Base-by-base conservation (phyloP, 2,797 vertebrate species). In the Tarsius wallacei region DNA sequence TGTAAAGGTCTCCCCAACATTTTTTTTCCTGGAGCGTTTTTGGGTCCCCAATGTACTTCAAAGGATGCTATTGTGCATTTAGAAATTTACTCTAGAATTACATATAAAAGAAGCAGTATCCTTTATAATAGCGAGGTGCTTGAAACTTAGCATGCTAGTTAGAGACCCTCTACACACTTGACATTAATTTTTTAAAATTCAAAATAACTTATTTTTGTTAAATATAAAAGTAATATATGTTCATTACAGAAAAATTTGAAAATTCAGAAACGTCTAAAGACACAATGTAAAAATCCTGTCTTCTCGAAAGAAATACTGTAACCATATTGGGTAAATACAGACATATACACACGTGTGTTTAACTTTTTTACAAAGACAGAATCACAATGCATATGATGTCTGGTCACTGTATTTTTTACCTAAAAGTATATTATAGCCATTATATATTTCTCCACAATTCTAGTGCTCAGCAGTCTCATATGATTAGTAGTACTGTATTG, bases 151-250 rank as follows among this genome's bases (percentile, higher is more conserved):
- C 12, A 73, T 0, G 0, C 51, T 84, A 71, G 36, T 57, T 83
- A 81, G 78, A 94, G 59, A 80, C 6, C 19, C 28, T 53, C 24
- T 84, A 77, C 24, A 59, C 49, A 83, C 70, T 42, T 94, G 15
- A 87, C 55, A 57, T n/a, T 42, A 17, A 85, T 15, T 94, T 66
- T 89, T 90, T 16, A 63, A 82, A 95, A 42, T 6, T 94, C 90
- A 91, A 90, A 96, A 53, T 81, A 81, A 73, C 53, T 93, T 83
- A 47, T 63, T 93, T 93, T 95, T 90, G 22, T 70, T 85, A 61
- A 85, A 49, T 59, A 89, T 71, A 86, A 85, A 90, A 94, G 17
- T 83, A 83, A 42, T 53, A 64, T 21, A 89, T 17, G 6, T 70
- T 85, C 63, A 78, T 10, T 83, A n/a, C 24, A 88, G 59, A 91